Conservation (phyloP, 2,113 vertebrate species). For the Alligator mississippiensis region DNA sequence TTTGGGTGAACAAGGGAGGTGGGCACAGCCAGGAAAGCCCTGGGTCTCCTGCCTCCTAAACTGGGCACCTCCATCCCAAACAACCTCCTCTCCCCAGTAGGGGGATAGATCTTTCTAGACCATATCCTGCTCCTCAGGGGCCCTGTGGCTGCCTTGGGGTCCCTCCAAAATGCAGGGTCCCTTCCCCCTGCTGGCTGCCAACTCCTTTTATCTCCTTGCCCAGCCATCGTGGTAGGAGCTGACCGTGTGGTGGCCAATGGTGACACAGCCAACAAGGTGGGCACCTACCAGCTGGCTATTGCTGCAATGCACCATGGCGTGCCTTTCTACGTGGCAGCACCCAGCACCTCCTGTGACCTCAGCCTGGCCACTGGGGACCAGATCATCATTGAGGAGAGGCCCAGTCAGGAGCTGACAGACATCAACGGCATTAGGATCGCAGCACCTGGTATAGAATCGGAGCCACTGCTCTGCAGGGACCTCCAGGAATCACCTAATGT, state of each 20-base stretch:
- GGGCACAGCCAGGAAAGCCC: not conserved
- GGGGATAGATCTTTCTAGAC: too few species aligned
- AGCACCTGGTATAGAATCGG: constrained; percentile 78
- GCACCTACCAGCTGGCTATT: constrained; percentile 92
- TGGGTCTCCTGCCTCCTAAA: too few species aligned
- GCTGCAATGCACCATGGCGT: constrained; percentile 85
- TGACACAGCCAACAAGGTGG: constrained; percentile 93
- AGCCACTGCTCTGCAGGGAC: too few species aligned
- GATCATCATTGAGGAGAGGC: constrained; percentile 90
- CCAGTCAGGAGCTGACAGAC: constrained; percentile 85
- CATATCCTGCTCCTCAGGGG: too few species aligned
- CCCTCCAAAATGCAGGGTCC: too few species aligned
- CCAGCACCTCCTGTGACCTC: constrained; percentile 90
- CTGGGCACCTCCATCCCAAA: too few species aligned
- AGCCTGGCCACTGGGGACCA: constrained; percentile 80
- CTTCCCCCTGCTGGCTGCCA: too few species aligned
- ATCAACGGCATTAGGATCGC: constrained; percentile 85
- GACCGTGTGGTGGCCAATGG: constrained; percentile 91
- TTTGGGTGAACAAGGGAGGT: not conserved
- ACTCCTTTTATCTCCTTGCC: not conserved
- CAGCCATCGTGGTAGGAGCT: constrained; percentile 91
- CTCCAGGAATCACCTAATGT: too few species aligned
- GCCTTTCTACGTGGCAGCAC: constrained; percentile 92
- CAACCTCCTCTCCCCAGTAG: too few species aligned
- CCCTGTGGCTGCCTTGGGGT: too few species aligned